These are phyloP conservation scores for Callospermophilus lateralis DNA, from an alignment of 2,113 vertebrate species.

Conservation along the genomic window DNA sequence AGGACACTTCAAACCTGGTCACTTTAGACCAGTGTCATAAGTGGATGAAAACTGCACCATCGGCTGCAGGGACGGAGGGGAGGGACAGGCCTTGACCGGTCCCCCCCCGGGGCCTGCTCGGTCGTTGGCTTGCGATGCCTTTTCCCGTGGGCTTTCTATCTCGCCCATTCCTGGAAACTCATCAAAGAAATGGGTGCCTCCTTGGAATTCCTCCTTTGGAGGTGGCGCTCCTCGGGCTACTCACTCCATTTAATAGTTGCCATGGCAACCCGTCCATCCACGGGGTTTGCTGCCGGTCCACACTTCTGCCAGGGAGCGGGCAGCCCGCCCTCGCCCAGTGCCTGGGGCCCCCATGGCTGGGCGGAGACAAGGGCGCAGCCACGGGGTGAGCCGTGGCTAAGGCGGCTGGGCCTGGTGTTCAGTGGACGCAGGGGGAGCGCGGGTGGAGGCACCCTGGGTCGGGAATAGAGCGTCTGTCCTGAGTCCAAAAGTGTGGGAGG, in stretches of 20 bases:
- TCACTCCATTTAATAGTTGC: constrained; percentile 36
- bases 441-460: background rate
- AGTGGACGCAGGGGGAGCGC: background rate
- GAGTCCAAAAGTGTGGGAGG: background rate
- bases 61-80: no score
- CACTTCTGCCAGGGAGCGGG: background rate
- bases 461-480: background rate
- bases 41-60: no score
- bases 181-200: background rate
- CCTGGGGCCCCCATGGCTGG: background rate
- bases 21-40: no score
- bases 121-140: background rate
- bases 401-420: background rate
- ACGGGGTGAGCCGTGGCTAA: background rate
- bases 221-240: background rate
- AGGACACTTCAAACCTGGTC: background rate
- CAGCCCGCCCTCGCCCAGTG: background rate
- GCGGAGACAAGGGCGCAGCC: no score
- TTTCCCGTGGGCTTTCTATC: constrained; percentile 5
- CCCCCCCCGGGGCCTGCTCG: background rate
- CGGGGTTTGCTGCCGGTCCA: background rate
- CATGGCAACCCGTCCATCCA: constrained; percentile 56
- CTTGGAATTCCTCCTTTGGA: background rate
- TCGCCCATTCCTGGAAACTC: background rate
- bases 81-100: background rate